Conservation (phyloP, 2,888 invertebrate genomes). For the Luperina testacea region DNA sequence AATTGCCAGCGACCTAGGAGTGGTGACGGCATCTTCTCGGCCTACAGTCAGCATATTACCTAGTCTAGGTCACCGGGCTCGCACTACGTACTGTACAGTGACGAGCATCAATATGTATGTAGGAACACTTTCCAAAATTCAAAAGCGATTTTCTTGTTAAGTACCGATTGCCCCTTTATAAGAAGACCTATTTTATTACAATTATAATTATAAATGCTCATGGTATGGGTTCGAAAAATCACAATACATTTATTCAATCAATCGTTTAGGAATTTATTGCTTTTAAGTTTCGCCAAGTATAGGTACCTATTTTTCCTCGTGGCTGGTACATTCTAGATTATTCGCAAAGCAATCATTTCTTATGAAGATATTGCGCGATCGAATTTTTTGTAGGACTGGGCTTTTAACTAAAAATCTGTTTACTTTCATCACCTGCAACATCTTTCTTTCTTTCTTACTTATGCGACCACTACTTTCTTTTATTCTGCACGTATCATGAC, state of each 20-base stretch:
- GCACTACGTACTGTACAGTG: neutral
- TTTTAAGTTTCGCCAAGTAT: neutral
- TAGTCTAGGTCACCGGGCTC: neutral
- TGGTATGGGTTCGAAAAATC: neutral
- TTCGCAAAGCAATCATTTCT: neutral
- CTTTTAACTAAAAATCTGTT: neutral
- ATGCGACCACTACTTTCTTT: neutral
- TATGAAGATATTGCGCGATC: neutral
- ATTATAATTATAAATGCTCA: neutral
- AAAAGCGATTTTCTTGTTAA: neutral
- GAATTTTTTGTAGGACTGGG: neutral
- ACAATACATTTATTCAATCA: neutral
- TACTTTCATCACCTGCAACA: neutral
- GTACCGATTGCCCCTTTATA: neutral
- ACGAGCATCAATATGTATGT: neutral
- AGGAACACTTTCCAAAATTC: neutral
- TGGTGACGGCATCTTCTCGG: too few species aligned
- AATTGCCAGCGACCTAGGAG: neutral
- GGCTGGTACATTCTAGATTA: neutral
- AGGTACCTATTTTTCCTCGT: neutral
- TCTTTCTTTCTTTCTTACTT: neutral
- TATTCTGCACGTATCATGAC: neutral
- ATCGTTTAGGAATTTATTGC: neutral
- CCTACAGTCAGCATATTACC: neutral
- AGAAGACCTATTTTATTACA: neutral